Evolutionary conservation across 2,797 vertebrate genomes (phyloP), one percentile per base, ranked within the genome.

Genomic region (Chelonia mydas): DNA sequence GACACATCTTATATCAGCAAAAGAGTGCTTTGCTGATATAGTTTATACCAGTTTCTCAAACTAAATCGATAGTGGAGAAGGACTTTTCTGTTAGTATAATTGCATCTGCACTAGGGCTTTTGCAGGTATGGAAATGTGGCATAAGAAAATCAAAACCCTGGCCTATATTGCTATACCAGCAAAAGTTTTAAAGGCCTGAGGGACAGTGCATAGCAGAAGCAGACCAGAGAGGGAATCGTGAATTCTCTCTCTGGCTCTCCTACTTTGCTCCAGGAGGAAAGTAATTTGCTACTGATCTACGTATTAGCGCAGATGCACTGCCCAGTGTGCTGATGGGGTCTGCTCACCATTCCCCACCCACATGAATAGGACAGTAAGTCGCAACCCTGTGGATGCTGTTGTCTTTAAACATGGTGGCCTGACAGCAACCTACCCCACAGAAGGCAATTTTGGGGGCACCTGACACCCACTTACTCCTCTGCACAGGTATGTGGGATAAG

Each of bases 351-450:
- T 47, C 87, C 31, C 21, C 49, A 3, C 54, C 49, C 45, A 50
- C 53, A 47, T 41, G 19, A 27, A 28, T 68, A 55, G 33, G 37
- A 2, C 0, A 50, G 33, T 53, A 84, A 41, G 50, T 72, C 5
- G 37, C 74, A 76, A 53, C 31, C 31, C 47, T 65, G 72, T 76
- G 33, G 3, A 5, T 1, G 2, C 49, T 47, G 9, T 47, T 77
- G 41, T 47, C 33, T 8, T 3, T 61, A 16, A 31, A 1, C 2
- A 76, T 2, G 3, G 5, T 31, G 74, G 13, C 37, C 83, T 50
- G 19, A 81, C 33, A 50, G 6, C 11, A 37, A 21, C 11, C 45
- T 41, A 37, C n/a, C 54, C 81, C 0, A 0, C 2, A 6, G 0
- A n/a, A 53, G 61, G 11, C 50, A 6, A 84, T 11, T 53, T 50